Evolutionary conservation across 2,888 invertebrate species (phyloP).

Genomic region (Rhagophthalmus giganteus): DNA sequence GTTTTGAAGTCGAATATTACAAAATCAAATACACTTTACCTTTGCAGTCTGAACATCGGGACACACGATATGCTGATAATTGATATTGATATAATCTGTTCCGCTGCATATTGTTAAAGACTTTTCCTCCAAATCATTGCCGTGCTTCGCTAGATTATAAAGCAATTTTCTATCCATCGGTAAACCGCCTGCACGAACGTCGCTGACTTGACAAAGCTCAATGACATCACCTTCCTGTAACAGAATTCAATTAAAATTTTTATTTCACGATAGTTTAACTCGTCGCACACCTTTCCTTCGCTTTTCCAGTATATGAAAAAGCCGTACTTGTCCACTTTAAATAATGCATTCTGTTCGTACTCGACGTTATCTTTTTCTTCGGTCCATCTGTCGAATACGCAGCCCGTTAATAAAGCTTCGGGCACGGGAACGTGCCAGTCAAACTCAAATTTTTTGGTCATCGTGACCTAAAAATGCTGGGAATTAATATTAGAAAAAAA

Average conservation of each 20-base stretch:
- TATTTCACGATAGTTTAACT: neutral
- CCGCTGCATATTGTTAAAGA: slow-evolving; percentile 97
- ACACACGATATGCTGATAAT: slow-evolving; percentile 95
- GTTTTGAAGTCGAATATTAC: too few relatives aligned
- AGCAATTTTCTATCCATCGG: slow-evolving; percentile 88
- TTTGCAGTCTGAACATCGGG: slow-evolving; percentile 91
- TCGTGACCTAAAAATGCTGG: slow-evolving; percentile 47
- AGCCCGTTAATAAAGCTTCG: slow-evolving; percentile 80
- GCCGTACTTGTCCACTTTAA: slow-evolving; percentile 96
- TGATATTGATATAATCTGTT: slow-evolving; percentile 98
- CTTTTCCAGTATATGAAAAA: slow-evolving; percentile 99
- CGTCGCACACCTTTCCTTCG: slow-evolving; percentile 78
- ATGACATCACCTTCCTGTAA: slow-evolving; percentile 96
- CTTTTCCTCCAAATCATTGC: slow-evolving; percentile 82
- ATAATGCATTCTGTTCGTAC: slow-evolving; percentile 82
- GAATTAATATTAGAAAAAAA: slow-evolving; percentile 1
- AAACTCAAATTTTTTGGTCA: slow-evolving; percentile 99
- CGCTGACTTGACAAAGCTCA: slow-evolving; percentile 97
- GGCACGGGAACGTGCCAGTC: slow-evolving; percentile 97
- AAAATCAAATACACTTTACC: too few relatives aligned
- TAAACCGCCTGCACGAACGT: slow-evolving; percentile 89
- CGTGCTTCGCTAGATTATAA: slow-evolving; percentile 79
- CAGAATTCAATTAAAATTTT: neutral
- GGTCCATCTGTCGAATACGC: slow-evolving; percentile 95
- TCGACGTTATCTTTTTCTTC: slow-evolving; percentile 95